A percentile compares a stretch with the other conserved stretches of the same genome.
Conservation (phyloP, 2,888 invertebrate species). For the Adelphocoris suturalis region DNA sequence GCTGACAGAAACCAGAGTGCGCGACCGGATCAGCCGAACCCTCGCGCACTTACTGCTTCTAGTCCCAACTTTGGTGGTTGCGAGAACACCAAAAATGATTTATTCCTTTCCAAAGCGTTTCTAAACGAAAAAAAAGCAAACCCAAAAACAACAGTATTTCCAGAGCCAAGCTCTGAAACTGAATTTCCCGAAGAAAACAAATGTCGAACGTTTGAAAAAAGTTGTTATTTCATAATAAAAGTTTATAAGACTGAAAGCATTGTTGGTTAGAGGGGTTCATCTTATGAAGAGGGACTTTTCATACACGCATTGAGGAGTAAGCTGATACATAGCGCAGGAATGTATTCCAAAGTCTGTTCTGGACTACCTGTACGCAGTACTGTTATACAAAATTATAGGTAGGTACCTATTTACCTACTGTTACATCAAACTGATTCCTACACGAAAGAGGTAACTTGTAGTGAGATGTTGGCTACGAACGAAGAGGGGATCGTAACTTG, state of each 20-base stretch:
- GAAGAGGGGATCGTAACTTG: too few relatives aligned
- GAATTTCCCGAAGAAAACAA: not conserved
- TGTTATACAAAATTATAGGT: too few relatives aligned
- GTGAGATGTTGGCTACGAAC: too few relatives aligned
- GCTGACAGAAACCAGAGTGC: slow-evolving; percentile 83
- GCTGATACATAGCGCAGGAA: not conserved
- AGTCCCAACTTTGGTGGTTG: slow-evolving; percentile 75
- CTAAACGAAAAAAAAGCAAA: not conserved
- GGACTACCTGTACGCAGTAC: not conserved
- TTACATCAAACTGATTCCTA: too few relatives aligned
- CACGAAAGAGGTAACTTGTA: too few relatives aligned
- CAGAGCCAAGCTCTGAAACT: not conserved
- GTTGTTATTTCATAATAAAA: not conserved
- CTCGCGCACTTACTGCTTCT: slow-evolving; percentile 83
- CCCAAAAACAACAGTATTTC: not conserved
- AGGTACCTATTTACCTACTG: too few relatives aligned
- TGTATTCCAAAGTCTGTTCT: not conserved
- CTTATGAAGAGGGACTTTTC: not conserved
- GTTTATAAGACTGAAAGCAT: slow-evolving; percentile 64
- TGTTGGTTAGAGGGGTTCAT: not conserved
- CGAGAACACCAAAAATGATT: slow-evolving; percentile 46
- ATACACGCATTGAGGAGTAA: not conserved
- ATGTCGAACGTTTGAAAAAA: slow-evolving; percentile 13
- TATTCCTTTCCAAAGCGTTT: slow-evolving; percentile 7
- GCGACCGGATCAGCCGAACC: slow-evolving; percentile 79